Base-by-base conservation (phyloP, 2,888 invertebrate genomes). In the Tupiocoris notatus region DNA sequence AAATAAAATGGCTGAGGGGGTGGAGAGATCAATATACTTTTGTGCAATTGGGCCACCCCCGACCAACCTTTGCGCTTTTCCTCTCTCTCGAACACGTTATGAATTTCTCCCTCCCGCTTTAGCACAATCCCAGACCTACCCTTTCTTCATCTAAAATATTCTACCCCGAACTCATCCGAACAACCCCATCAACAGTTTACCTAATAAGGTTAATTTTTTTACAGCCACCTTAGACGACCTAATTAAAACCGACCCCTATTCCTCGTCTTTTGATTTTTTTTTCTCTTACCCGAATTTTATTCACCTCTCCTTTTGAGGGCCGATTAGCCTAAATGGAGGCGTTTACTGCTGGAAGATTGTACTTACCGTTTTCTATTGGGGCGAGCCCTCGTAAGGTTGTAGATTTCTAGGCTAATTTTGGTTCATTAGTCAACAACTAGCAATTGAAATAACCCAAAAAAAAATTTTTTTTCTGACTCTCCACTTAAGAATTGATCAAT, bases 21-120 rank as follows among this genome's bases (percentile, higher is more conserved):
- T 58, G n/a, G 67, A n/a, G 70, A 70, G 70, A 70, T 70, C 70
- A 70, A 70, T 70, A 70, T 70, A 70, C 70, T 70, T 70, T 70
- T 70, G 61, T 58, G 70, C 70, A 70, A 70, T 70, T 70, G 70
- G 25, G 59, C 24, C 24, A n/a, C n/a, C 61, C 70, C 18, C 25
- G 23, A 1, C 61, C 25, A 2, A 0, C 23, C n/a, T 17, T 3
- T 17, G 12, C 66, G 12, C n/a, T 1, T 3, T 54, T 54, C 54
- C 12, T 20, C 57, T 67, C 67, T 57, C 67, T 22, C 21, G n/a
- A n/a, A n/a, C n/a, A n/a, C n/a, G n/a, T n/a, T n/a, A n/a, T n/a
- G n/a, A 23, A 70, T 25, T 25, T 61, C 20, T 9, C 22, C 22
- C 63, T 21, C 22, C 22, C 21, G 7, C 21, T 18, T 23, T 63